Conservation (phyloP, 2,113 vertebrate species). For the Holacanthus passer region DNA sequence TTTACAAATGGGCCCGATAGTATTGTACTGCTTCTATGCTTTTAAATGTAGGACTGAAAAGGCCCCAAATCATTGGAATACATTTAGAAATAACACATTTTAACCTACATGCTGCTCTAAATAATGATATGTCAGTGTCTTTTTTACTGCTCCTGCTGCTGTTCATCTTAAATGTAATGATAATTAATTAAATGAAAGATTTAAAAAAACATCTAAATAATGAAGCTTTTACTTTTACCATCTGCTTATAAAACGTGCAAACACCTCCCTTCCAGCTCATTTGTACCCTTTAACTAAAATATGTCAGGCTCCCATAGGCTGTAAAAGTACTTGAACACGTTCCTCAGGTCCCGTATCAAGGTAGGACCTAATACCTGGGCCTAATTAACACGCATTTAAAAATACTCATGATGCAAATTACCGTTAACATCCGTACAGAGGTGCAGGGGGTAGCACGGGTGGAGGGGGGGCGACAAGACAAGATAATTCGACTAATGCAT, state of each 20-base stretch:
- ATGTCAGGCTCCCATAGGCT: slow-evolving; percentile 50
- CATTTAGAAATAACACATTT: not conserved
- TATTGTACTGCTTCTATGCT: slow-evolving; percentile 18
- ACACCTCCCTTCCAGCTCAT: slow-evolving; percentile 19
- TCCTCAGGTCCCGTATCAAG: slow-evolving; percentile 67
- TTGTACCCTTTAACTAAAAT: slow-evolving; percentile 64
- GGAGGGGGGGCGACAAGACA: slow-evolving; percentile 71
- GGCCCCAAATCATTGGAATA: not conserved
- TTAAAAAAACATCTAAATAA: not conserved
- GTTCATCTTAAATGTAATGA: slow-evolving; percentile 6
- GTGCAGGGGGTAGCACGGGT: slow-evolving; percentile 34
- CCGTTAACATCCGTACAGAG: slow-evolving; percentile 68
- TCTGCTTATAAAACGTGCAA: slow-evolving; percentile 18
- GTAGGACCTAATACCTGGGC: slow-evolving; percentile 74
- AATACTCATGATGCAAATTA: slow-evolving; percentile 84
- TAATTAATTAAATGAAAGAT: not conserved
- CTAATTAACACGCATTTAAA: slow-evolving; percentile 85
- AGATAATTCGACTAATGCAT: slow-evolving; percentile 85
- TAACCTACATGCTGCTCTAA: not conserved
- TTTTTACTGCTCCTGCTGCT: not conserved
- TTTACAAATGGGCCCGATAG: slow-evolving; percentile 26
- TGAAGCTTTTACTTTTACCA: not conserved
- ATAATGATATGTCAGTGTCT: not conserved
- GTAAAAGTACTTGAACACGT: slow-evolving; percentile 80
- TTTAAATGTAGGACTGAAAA: slow-evolving; percentile 26